These are phyloP conservation scores for Bradysia coprophila DNA, from an alignment of 1,140 invertebrate species.

Conservation along the genomic window DNA sequence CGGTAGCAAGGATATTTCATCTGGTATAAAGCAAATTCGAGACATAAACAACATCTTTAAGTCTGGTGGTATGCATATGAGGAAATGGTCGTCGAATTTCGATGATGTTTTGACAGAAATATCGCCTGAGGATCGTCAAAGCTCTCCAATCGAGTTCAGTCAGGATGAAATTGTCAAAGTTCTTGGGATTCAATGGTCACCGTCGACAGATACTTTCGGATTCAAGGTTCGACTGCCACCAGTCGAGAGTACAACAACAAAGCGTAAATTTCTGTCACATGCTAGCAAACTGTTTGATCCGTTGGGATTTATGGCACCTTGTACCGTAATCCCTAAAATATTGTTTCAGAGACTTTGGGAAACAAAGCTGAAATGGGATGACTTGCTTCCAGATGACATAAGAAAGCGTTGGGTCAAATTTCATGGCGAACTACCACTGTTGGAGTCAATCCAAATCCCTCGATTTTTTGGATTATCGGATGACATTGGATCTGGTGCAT, in stretches of 20 bases:
- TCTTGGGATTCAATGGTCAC: too few relatives aligned
- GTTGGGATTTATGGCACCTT: conserved; percentile 17
- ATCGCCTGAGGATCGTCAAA: neutral
- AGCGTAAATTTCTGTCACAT: conserved; percentile 4
- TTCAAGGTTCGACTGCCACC: too few relatives aligned
- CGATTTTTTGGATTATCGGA: neutral
- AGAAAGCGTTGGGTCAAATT: conserved; percentile 5
- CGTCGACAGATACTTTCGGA: too few relatives aligned
- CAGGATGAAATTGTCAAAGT: neutral
- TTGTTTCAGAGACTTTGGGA: conserved; percentile 23
- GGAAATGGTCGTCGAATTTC: neutral
- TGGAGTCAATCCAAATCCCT: neutral
- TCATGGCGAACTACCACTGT: conserved; percentile 7
- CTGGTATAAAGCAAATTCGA: neutral
- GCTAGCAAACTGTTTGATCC: conserved; percentile 16
- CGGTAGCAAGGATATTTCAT: neutral
- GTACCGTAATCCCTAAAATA: conserved; percentile 21
- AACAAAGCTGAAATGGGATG: conserved; percentile 18
- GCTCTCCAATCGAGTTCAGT: neutral
- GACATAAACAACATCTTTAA: neutral
- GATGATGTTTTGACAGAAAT: neutral
- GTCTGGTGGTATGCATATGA: neutral
- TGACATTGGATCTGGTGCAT: too few relatives aligned
- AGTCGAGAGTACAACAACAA: neutral
- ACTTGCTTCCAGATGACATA: conserved; percentile 8